phyloP scores from a whole-genome alignment of 2,797 vertebrate species.

The Adelosebastes latens region DNA sequence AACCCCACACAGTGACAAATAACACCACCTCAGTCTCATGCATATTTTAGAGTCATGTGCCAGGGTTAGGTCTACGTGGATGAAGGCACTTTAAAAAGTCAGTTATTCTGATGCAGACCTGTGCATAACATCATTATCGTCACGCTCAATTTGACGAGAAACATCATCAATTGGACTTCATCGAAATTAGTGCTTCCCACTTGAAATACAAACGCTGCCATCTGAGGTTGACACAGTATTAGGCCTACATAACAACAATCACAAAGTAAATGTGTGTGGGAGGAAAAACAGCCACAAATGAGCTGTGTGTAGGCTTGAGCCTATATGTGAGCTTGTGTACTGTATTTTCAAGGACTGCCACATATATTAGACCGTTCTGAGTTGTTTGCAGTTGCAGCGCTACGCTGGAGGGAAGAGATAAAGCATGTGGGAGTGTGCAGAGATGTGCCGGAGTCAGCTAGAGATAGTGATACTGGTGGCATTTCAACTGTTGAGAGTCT shows the following conservation, averaged over 20 bases:
- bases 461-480: slow-evolving; percentile 19
- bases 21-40: slow-evolving; percentile 9
- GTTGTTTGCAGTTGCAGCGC: slow-evolving; percentile 35
- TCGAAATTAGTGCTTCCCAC: not conserved
- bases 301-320: slow-evolving; percentile 1
- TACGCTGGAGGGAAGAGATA: slow-evolving; percentile 47
- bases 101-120: not conserved
- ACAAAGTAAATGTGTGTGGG: slow-evolving; percentile 25
- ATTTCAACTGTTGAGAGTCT: not conserved
- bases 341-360: slow-evolving; percentile 22
- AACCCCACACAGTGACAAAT: slow-evolving; percentile 4
- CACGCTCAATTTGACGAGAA: not conserved
- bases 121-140: not conserved
- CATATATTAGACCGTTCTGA: slow-evolving; percentile 22
- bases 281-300: not conserved
- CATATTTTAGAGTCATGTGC: slow-evolving; percentile 32
- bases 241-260: not conserved
- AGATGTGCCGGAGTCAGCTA: slow-evolving; percentile 35
- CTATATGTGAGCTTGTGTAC: slow-evolving; percentile 1
- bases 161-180: not conserved
- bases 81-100: not conserved
- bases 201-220: slow-evolving; percentile 15
- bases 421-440: slow-evolving; percentile 53
- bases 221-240: slow-evolving; percentile 1
- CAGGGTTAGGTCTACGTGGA: not conserved